These are phyloP conservation scores for Rhadinocentrus ornatus DNA, from an alignment of 2,797 vertebrate genomes.

Conservation along the genomic window DNA sequence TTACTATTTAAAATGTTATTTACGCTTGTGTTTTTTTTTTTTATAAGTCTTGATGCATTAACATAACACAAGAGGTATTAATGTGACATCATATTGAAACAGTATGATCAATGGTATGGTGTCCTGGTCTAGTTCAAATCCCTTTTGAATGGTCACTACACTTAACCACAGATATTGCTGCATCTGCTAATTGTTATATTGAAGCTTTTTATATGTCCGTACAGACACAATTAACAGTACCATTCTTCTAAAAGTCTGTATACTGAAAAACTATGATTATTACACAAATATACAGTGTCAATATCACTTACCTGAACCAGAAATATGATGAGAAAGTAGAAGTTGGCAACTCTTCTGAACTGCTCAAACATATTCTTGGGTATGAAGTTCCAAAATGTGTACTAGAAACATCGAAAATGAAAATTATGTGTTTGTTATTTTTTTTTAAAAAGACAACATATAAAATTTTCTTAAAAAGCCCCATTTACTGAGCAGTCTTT, in stretches of 20 bases:
- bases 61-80: not conserved
- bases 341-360: slow-evolving; percentile 98
- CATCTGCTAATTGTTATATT: not conserved
- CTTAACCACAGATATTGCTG: not conserved
- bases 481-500: not conserved
- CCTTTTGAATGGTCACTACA: not conserved
- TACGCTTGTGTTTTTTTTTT: not conserved
- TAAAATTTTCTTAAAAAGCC: too few relatives aligned
- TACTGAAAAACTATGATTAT: not conserved
- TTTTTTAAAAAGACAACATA: too few relatives aligned
- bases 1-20: not conserved
- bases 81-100: not conserved
- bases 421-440: not conserved
- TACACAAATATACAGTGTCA: not conserved
- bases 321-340: slow-evolving; percentile 99
- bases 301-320: slow-evolving; percentile 91
- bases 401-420: slow-evolving; percentile 78
- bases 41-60: not conserved
- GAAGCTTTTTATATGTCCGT: not conserved
- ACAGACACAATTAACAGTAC: not conserved
- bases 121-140: not conserved
- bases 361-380: slow-evolving; percentile 99
- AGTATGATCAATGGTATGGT: not conserved
- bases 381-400: slow-evolving; percentile 98
- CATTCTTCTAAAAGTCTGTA: not conserved